Evolutionary conservation across 2,888 invertebrate genomes (phyloP).

Genomic region (Dorcus hopei): DNA sequence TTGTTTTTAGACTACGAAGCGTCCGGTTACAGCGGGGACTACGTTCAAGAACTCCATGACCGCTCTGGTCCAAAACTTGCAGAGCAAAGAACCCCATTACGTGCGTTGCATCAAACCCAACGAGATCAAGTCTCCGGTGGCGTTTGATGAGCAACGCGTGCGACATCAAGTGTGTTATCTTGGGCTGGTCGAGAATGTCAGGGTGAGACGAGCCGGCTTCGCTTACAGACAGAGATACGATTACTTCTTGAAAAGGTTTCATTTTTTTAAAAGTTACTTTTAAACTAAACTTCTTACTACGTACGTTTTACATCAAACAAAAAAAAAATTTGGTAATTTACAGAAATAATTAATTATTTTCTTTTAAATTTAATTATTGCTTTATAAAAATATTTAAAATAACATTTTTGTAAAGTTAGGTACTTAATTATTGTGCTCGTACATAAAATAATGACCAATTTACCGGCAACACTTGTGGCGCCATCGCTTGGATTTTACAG

Average conservation of each 20-base stretch:
- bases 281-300: too few species aligned
- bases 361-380: too few species aligned
- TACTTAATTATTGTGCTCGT: too few species aligned
- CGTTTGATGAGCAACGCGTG: conserved; percentile 81
- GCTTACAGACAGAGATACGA: conserved; percentile 94
- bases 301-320: too few species aligned
- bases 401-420: too few species aligned
- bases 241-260: conserved; percentile 78
- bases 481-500: too few species aligned
- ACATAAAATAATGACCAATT: too few species aligned
- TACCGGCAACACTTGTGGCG: too few species aligned
- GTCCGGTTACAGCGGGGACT: conserved; percentile 91
- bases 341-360: too few species aligned
- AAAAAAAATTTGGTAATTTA: too few species aligned
- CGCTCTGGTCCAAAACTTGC: conserved; percentile 81
- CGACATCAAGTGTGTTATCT: conserved; percentile 79
- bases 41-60: conserved; percentile 94
- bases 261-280: conserved; percentile 7
- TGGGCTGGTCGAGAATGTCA: conserved; percentile 91
- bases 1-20: conserved; percentile 77
- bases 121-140: conserved; percentile 82
- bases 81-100: conserved; percentile 93
- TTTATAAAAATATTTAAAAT: too few species aligned
- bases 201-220: conserved; percentile 94
- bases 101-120: conserved; percentile 97